These are phyloP conservation scores for Achroia grisella DNA, from an alignment of 1,140 invertebrate genomes.

Conservation along the genomic window DNA sequence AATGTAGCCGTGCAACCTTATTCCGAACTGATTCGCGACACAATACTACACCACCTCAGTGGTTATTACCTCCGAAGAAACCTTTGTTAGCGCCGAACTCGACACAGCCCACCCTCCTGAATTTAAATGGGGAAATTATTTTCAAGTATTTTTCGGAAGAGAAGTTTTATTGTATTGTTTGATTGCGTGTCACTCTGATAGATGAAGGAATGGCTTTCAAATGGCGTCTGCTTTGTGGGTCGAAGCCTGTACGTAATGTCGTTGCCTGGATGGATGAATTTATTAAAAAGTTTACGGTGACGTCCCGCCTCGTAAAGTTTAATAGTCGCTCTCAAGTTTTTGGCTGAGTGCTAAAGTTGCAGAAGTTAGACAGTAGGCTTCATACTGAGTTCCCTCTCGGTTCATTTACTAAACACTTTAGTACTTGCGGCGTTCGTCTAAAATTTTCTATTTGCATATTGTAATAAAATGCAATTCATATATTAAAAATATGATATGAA, in stretches of 20 bases:
- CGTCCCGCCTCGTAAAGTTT: slow-evolving; percentile 48
- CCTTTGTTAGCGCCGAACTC: slow-evolving; percentile 49
- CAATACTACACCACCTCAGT: slow-evolving; percentile 36
- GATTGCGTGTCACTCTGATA: slow-evolving; percentile 70
- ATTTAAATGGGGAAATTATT: slow-evolving; percentile 72
- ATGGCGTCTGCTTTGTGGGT: slow-evolving; percentile 53
- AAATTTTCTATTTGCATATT: background rate
- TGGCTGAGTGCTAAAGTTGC: slow-evolving; percentile 38
- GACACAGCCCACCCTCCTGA: slow-evolving; percentile 45
- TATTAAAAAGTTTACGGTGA: slow-evolving; percentile 65
- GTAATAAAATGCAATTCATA: too few species aligned
- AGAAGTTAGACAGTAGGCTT: slow-evolving; percentile 51
- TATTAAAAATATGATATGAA: too few species aligned
- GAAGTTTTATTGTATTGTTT: slow-evolving; percentile 73
- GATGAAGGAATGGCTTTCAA: slow-evolving; percentile 62
- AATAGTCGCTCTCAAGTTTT: slow-evolving; percentile 54
- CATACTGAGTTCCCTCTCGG: slow-evolving; percentile 29
- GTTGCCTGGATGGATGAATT: slow-evolving; percentile 60
- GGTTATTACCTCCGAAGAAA: slow-evolving; percentile 53
- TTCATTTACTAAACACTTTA: slow-evolving; percentile 23
- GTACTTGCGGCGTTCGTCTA: background rate
- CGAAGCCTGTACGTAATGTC: slow-evolving; percentile 51
- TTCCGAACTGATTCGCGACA: slow-evolving; percentile 6
- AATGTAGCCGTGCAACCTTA: slow-evolving; percentile 3
- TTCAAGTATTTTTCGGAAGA: slow-evolving; percentile 70